Conservation (phyloP, 2,113 vertebrate genomes). For the Cichladusa arquata region DNA sequence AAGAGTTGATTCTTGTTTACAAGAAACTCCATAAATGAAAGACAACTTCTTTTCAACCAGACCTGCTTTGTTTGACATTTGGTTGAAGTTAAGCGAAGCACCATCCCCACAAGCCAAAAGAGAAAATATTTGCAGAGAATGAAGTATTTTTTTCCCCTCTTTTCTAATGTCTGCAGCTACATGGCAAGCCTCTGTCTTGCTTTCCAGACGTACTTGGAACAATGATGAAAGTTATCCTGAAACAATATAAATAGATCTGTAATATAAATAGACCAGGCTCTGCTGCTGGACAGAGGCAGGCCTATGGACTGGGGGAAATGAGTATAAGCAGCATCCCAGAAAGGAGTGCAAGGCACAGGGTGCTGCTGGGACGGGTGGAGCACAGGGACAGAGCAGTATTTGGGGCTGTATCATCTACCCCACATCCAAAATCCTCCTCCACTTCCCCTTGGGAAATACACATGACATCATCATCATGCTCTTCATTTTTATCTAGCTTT, state of each 20-base stretch:
- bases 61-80: background rate
- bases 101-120: background rate
- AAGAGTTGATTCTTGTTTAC: conserved; percentile 13
- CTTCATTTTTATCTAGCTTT: background rate
- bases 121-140: conserved; percentile 21
- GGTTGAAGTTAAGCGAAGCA: conserved; percentile 31
- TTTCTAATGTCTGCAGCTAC: conserved; percentile 26
- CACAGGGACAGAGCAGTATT: background rate
- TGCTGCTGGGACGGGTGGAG: background rate
- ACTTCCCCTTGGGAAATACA: background rate
- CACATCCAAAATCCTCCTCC: background rate
- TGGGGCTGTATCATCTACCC: background rate
- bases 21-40: conserved; percentile 6
- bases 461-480: background rate
- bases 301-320: background rate
- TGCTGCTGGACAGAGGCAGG: background rate
- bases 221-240: conserved; percentile 61
- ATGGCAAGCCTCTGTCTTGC: background rate
- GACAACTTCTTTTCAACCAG: background rate
- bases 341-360: background rate
- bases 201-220: conserved; percentile 57
- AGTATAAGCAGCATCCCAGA: background rate
- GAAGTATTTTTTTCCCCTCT: conserved; percentile 43
- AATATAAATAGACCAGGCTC: conserved; percentile 48
- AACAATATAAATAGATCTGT: conserved; percentile 64